Evolutionary conservation across 2,113 vertebrate genomes (phyloP).

Genomic region (Chlorodrepanis virens): DNA sequence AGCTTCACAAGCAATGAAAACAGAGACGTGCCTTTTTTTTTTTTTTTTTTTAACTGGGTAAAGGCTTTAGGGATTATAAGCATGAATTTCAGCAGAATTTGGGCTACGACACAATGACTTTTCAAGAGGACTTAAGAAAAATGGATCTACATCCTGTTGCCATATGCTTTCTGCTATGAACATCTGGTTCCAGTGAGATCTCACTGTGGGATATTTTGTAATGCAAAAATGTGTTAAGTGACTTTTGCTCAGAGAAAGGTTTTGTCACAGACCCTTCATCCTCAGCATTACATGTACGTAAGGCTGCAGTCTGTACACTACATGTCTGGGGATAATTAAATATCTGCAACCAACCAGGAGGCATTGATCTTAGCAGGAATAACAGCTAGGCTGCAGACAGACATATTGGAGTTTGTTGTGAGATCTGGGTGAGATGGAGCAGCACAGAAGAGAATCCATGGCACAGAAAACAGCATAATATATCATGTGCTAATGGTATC

Average conservation of each 20-base stretch:
- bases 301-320: background rate
- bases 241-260: slow-evolving; percentile 39
- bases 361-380: background rate
- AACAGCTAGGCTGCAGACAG: background rate
- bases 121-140: slow-evolving; percentile 43
- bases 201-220: slow-evolving; percentile 45
- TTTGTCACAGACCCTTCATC: slow-evolving; percentile 46
- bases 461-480: background rate
- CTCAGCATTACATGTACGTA: background rate
- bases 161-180: slow-evolving; percentile 43
- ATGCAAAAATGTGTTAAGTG: slow-evolving; percentile 53
- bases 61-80: slow-evolving; percentile 14
- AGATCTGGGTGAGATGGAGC: background rate
- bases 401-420: background rate
- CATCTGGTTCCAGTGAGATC: slow-evolving; percentile 55
- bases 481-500: background rate
- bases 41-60: background rate
- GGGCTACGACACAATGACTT: background rate
- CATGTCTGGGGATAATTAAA: background rate
- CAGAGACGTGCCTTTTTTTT: background rate
- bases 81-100: slow-evolving; percentile 33
- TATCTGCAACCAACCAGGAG: background rate
- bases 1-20: slow-evolving; percentile 43
- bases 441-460: background rate
- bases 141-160: slow-evolving; percentile 7